phyloP scores from a whole-genome alignment of 2,113 vertebrate species.

The Lepus timidus region DNA sequence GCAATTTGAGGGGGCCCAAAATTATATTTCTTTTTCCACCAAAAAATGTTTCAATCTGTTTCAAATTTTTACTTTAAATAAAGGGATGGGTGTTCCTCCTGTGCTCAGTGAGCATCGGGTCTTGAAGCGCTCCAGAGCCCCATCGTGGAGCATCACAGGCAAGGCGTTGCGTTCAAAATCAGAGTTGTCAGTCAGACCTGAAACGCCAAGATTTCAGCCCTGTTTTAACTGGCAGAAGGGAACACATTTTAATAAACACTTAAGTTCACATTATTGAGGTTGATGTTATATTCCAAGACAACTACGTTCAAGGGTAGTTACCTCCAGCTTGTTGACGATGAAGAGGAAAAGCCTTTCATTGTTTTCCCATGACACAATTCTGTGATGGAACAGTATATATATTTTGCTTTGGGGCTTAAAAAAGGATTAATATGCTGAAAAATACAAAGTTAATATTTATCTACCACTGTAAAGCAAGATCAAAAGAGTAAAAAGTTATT shows the following conservation, averaged over 20 bases:
- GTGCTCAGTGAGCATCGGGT: constrained; percentile 66
- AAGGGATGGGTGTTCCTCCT: constrained; percentile 74
- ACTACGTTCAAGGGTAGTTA: neutral
- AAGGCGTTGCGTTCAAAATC: constrained; percentile 32
- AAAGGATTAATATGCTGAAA: neutral
- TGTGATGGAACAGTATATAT: neutral
- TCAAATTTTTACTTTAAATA: constrained; percentile 85
- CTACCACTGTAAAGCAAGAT: neutral
- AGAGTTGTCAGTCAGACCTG: constrained; percentile 49
- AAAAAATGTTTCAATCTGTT: constrained; percentile 86
- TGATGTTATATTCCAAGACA: neutral
- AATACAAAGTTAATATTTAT: neutral
- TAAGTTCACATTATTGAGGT: neutral
- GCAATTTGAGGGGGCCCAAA: constrained; percentile 89
- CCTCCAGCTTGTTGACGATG: neutral
- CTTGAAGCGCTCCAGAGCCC: neutral
- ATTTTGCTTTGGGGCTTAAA: neutral
- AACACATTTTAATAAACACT: constrained; percentile 36
- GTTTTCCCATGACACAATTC: neutral
- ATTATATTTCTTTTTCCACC: constrained; percentile 87
- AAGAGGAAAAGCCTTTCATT: neutral
- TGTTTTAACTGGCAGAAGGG: constrained; percentile 7
- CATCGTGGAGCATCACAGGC: neutral
- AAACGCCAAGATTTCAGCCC: constrained; percentile 2
- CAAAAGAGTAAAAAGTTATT: neutral